These are phyloP conservation scores for Tyto alba DNA, from an alignment of 2,113 vertebrate genomes.

Conservation along the genomic window DNA sequence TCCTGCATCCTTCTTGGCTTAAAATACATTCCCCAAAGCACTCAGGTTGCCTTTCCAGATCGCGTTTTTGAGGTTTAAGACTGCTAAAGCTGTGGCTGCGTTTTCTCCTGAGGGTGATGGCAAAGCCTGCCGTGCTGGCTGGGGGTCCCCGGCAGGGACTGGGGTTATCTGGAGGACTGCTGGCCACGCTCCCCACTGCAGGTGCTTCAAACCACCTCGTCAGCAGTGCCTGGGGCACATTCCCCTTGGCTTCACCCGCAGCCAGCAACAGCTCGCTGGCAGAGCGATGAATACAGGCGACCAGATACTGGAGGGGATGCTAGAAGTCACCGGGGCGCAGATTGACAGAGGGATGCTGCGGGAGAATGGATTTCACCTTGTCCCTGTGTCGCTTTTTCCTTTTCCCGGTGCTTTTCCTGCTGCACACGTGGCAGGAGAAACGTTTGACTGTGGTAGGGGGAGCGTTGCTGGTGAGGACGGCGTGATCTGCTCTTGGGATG, in stretches of 20 bases:
- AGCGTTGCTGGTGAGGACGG: accelerated
- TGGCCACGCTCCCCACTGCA: accelerated
- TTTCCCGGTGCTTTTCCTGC: not conserved
- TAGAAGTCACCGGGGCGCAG: too few relatives aligned
- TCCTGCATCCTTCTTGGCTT: not conserved
- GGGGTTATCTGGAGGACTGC: not conserved
- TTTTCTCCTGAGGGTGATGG: not conserved
- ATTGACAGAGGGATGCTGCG: not conserved
- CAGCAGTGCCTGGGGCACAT: accelerated
- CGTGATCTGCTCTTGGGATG: not conserved
- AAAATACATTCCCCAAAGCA: not conserved
- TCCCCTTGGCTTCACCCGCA: not conserved
- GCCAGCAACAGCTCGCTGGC: not conserved
- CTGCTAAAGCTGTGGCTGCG: not conserved
- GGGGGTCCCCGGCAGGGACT: not conserved
- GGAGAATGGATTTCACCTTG: not conserved
- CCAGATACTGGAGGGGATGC: accelerated
- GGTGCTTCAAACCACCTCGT: accelerated
- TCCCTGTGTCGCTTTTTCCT: not conserved
- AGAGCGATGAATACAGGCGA: not conserved
- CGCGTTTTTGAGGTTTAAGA: not conserved
- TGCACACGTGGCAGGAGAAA: not conserved
- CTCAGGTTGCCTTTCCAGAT: not conserved
- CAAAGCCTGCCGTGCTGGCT: not conserved
- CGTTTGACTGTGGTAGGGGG: accelerated